Evolutionary conservation across 30 jellyfish, hydroid and myxozoan genomes (phyloP).

Genomic region (Hydractinia symbiolongicarpus): DNA sequence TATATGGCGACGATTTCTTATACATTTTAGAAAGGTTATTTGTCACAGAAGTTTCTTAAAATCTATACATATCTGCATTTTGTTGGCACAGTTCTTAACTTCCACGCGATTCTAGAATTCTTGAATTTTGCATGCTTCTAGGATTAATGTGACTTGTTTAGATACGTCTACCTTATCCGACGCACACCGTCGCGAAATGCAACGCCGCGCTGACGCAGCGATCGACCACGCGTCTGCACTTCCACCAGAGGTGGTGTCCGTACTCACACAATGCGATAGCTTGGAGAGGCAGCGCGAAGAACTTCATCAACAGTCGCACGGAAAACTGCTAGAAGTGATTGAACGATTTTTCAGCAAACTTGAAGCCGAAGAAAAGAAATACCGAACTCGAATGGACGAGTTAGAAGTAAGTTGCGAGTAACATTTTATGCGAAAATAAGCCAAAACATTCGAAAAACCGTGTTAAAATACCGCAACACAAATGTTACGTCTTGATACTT

Average conservation of each 20-base stretch:
- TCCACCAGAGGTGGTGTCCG: constrained; percentile 97
- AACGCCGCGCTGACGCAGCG: constrained; percentile 28
- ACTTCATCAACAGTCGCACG: constrained; percentile 49
- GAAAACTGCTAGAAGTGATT: constrained; percentile 49
- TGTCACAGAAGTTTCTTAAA: no score
- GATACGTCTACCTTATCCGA: constrained; percentile 23
- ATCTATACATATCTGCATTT: no score
- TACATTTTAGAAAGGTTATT: neutral
- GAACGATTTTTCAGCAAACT: constrained; percentile 73
- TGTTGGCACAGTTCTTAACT: no score
- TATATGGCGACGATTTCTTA: neutral
- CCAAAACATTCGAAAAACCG: no score
- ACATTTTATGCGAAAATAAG: no score
- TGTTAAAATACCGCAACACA: no score
- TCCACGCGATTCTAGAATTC: no score
- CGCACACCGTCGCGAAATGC: constrained; percentile 30
- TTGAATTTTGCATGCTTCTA: no score
- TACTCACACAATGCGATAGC: constrained; percentile 63
- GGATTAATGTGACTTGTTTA: neutral
- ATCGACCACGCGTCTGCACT: constrained; percentile 64
- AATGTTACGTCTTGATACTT: no score
- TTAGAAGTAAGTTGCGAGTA: constrained; percentile 54
- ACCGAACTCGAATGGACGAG: constrained; percentile 73
- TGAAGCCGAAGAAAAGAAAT: constrained; percentile 76
- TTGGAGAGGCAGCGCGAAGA: constrained; percentile 74